Percentiles rank a stretch among this genome's conserved stretches.
Evolutionary conservation across 2,113 vertebrate genomes (phyloP).

Genomic region (Urocitellus parryii): DNA sequence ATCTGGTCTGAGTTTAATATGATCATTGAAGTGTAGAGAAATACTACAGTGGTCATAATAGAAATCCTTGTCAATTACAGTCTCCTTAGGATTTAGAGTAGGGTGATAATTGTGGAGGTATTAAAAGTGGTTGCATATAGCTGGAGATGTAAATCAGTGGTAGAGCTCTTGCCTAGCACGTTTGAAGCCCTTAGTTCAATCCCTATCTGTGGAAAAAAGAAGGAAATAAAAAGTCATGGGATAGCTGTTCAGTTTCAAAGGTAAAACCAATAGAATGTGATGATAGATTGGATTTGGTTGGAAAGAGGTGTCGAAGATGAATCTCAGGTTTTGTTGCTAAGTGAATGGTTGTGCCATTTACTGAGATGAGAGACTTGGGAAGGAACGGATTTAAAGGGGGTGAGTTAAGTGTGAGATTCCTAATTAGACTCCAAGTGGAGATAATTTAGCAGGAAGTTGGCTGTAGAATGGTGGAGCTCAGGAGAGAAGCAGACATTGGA

Average conservation of each 20-base stretch:
- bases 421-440: not conserved
- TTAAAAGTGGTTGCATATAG: not conserved
- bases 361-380: not conserved
- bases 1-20: not conserved
- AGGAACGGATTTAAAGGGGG: not conserved
- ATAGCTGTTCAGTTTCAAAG: not conserved
- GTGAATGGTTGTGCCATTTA: not conserved
- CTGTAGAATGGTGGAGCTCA: not conserved
- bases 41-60: not conserved
- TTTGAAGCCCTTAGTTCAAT: too few species aligned
- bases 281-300: not conserved
- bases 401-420: not conserved
- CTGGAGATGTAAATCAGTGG: too few species aligned
- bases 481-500: not conserved
- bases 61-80: not conserved
- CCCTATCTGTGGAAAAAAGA: not conserved
- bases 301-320: not conserved
- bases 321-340: not conserved
- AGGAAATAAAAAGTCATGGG: too few species aligned
- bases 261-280: not conserved
- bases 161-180: too few species aligned
- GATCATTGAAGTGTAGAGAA: not conserved
- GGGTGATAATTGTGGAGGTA: not conserved
- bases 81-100: not conserved
- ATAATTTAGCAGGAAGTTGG: not conserved